Conservation (phyloP, 2,113 vertebrate genomes). For the Poecilia latipinna region DNA sequence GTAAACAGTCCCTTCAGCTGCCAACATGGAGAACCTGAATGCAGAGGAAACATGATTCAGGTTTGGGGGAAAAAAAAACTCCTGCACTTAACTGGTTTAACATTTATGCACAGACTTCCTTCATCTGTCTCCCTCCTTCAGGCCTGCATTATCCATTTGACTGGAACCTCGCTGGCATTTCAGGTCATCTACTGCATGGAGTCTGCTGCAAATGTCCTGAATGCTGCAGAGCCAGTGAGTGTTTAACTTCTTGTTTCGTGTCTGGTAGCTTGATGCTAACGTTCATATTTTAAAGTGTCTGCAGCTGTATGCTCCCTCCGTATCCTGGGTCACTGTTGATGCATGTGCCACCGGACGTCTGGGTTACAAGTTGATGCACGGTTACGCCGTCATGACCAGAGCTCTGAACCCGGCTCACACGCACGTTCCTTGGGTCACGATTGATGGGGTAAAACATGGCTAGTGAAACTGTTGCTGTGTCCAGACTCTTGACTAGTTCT, state of each 20-base stretch:
- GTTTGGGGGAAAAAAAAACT: constrained; percentile 60
- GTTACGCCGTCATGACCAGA: constrained; percentile 79
- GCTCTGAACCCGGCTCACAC: constrained; percentile 81
- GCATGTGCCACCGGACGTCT: constrained; percentile 77
- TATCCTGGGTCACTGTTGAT: constrained; percentile 66
- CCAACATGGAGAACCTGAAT: constrained; percentile 87
- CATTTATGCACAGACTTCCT: background rate
- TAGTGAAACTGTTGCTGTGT: background rate
- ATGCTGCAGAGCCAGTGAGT: constrained; percentile 80
- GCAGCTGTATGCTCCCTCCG: constrained; percentile 72
- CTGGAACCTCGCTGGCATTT: constrained; percentile 54
- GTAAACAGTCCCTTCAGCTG: constrained; percentile 80
- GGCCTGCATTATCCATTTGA: constrained; percentile 85
- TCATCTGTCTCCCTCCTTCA: constrained; percentile 36
- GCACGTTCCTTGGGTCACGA: constrained; percentile 88
- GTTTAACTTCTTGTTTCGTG: background rate
- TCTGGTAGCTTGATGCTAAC: background rate
- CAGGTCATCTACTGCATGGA: constrained; percentile 86
- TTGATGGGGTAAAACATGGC: constrained; percentile 83
- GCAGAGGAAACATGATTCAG: constrained; percentile 86
- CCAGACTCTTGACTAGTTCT: no score
- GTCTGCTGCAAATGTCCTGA: constrained; percentile 73
- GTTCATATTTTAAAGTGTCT: constrained; percentile 80
- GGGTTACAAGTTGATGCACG: constrained; percentile 83
- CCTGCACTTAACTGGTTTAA: background rate